These are phyloP conservation scores for Bucorvus abyssinicus DNA, from an alignment of 2,797 vertebrate species.

Conservation along the genomic window DNA sequence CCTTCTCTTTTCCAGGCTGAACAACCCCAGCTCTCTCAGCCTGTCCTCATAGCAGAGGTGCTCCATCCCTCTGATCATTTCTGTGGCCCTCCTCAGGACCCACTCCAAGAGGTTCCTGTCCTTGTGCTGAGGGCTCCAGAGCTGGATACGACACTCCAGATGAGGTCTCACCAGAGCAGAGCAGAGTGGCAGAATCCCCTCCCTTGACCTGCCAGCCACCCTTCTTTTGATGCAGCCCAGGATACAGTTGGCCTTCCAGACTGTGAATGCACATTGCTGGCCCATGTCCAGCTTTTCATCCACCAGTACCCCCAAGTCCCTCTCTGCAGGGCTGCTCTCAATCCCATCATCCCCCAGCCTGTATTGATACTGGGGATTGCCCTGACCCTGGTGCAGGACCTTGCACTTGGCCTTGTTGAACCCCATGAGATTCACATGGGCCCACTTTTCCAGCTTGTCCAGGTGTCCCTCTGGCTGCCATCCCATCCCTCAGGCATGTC, in stretches of 20 bases:
- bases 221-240: neutral
- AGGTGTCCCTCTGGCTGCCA: neutral
- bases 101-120: neutral
- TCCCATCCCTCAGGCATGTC: neutral
- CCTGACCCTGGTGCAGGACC: neutral
- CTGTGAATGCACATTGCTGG: neutral
- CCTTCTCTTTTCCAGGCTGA: neutral
- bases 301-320: too few relatives aligned
- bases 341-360: too few relatives aligned
- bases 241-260: too few relatives aligned
- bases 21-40: neutral
- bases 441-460: neutral
- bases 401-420: neutral
- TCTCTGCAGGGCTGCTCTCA: too few relatives aligned
- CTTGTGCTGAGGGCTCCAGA: neutral
- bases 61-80: neutral
- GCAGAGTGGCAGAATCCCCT: neutral
- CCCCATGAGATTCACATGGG: neutral
- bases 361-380: too few relatives aligned
- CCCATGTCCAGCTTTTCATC: neutral
- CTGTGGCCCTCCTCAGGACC: neutral
- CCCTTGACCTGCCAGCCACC: neutral
- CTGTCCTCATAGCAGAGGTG: too few relatives aligned
- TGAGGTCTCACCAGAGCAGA: neutral
- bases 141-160: neutral